Conservation (phyloP, 2,888 invertebrate genomes). For the Agrilus cyanescens region DNA sequence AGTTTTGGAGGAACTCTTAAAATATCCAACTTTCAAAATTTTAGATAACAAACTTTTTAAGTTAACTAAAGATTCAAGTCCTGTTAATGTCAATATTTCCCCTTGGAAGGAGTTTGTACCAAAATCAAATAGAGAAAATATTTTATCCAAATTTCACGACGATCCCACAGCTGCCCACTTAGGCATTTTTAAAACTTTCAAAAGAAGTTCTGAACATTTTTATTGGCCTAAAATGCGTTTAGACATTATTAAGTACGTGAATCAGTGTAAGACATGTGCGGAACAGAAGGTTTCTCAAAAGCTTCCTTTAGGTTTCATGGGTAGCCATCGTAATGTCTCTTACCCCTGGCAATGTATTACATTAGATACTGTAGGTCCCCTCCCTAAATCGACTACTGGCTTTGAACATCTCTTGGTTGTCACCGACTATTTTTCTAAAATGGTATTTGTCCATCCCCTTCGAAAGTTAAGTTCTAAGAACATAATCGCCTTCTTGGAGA, state of each 20-base stretch:
- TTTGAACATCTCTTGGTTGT: background rate
- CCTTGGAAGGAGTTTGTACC: conserved; percentile 17
- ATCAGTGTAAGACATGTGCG: background rate
- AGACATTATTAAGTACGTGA: conserved; percentile 2
- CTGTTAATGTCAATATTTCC: too few relatives aligned
- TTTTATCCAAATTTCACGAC: conserved; percentile 13
- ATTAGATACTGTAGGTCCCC: too few relatives aligned
- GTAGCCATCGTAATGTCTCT: too few relatives aligned
- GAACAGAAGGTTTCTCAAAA: too few relatives aligned
- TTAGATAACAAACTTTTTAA: too few relatives aligned
- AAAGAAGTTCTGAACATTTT: conserved; percentile 13
- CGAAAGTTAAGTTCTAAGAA: background rate
- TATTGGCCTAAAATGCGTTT: conserved; percentile 12
- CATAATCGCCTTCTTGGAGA: conserved; percentile 5
- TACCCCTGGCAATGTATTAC: background rate
- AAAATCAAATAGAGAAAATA: conserved; percentile 6
- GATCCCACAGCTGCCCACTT: conserved; percentile 11
- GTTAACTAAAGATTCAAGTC: too few relatives aligned
- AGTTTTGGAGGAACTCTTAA: too few relatives aligned
- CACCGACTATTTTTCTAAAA: conserved; percentile 11
- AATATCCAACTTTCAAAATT: too few relatives aligned
- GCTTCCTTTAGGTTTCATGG: too few relatives aligned
- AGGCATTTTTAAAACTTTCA: conserved; percentile 15
- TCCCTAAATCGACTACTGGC: too few relatives aligned
- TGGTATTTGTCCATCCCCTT: conserved; percentile 4